Evolutionary conservation across 2,113 vertebrate species (phyloP).

Genomic region (Prionailurus viverrinus): DNA sequence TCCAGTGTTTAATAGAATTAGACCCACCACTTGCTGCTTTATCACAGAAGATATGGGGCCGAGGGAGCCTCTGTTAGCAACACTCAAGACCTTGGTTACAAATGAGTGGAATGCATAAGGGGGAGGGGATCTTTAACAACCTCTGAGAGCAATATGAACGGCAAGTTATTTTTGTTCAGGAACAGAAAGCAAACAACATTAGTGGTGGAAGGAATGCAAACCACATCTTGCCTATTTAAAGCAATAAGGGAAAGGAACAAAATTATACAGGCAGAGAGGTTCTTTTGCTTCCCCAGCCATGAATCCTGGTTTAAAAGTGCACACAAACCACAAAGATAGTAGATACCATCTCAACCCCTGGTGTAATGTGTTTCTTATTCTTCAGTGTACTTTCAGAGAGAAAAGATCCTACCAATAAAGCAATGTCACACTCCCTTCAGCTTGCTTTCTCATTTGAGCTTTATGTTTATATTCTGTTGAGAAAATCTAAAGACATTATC

Average conservation of each 20-base stretch:
- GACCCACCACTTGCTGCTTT: background rate
- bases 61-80: background rate
- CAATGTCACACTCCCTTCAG: background rate
- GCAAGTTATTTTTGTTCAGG: constrained; percentile 67
- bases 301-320: constrained; percentile 20
- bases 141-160: background rate
- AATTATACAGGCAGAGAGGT: constrained; percentile 8
- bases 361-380: background rate
- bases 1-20: background rate
- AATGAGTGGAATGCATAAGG: background rate
- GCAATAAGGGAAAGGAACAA: constrained; percentile 53
- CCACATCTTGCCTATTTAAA: constrained; percentile 63
- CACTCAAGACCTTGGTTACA: background rate
- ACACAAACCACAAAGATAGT: background rate
- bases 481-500: constrained; percentile 1
- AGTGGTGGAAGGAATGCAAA: constrained; percentile 27
- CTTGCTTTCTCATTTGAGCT: constrained; percentile 51
- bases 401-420: constrained; percentile 21
- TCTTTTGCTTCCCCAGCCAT: constrained; percentile 37
- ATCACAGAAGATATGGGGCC: background rate
- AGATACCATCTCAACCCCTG: background rate
- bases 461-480: constrained; percentile 20
- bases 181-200: constrained; percentile 40
- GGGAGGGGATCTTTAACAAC: background rate
- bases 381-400: background rate